Conservation (phyloP, 2,797 vertebrate species). For the Myotis planiceps region DNA sequence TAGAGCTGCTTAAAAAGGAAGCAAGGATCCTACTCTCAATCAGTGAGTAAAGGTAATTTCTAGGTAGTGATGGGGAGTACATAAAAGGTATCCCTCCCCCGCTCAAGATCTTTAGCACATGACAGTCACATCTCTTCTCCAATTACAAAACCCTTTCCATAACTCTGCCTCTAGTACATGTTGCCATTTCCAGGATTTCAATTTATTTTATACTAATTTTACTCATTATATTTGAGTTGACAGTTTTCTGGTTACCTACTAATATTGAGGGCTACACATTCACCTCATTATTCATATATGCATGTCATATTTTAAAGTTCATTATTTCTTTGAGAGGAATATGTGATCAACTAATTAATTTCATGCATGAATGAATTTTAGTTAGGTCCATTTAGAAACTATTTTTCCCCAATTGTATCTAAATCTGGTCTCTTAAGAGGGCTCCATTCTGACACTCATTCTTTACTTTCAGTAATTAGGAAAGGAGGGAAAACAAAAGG, state of each 20-base stretch:
- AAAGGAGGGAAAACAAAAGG: not conserved
- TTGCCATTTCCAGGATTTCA: slow-evolving; percentile 14
- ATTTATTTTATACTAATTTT: not conserved
- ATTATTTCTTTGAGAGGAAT: slow-evolving; percentile 22
- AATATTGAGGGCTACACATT: not conserved
- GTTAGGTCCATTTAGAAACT: not conserved
- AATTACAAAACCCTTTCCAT: not conserved
- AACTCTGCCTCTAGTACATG: not conserved
- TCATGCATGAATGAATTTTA: not conserved
- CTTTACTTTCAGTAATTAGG: not conserved
- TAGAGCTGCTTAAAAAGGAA: not conserved
- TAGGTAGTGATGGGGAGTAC: not conserved
- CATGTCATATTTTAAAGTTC: not conserved
- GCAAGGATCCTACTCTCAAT: not conserved
- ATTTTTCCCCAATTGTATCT: not conserved
- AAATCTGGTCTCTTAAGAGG: not conserved
- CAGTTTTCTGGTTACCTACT: not conserved
- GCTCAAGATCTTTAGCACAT: not conserved
- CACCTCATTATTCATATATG: not conserved
- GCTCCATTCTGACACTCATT: not conserved
- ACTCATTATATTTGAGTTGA: not conserved
- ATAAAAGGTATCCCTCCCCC: not conserved
- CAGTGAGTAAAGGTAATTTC: not conserved
- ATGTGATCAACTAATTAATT: not conserved
- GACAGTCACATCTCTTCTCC: not conserved